A percentile compares a stretch with the other conserved stretches of the same genome.
Evolutionary conservation across 2,888 invertebrate genomes (phyloP).

Genomic region (Ormyrus nitidulus): DNA sequence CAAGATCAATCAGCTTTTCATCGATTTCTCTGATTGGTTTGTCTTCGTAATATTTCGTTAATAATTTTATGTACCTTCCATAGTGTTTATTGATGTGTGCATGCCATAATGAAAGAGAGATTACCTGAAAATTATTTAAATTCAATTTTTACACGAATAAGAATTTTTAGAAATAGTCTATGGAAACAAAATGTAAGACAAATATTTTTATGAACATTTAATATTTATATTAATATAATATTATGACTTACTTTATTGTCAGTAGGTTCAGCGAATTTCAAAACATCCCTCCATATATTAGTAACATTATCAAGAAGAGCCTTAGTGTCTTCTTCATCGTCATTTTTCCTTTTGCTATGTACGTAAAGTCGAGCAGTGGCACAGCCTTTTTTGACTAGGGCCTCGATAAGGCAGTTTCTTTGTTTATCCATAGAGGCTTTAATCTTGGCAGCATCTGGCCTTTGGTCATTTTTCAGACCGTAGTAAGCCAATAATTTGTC

Average conservation of each 20-base stretch:
- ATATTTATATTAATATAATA: background rate
- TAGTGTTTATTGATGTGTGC: constrained; percentile 86
- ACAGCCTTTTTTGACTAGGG: constrained; percentile 85
- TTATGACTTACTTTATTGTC: constrained; percentile 82
- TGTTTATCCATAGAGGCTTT: constrained; percentile 92
- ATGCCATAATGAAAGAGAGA: constrained; percentile 89
- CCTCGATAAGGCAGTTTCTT: constrained; percentile 87
- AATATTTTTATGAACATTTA: background rate
- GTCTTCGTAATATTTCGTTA: constrained; percentile 88
- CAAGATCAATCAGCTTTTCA: constrained; percentile 81
- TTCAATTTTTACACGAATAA: constrained; percentile 37
- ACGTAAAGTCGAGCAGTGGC: constrained; percentile 82
- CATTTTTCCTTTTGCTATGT: constrained; percentile 67
- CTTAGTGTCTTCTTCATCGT: constrained; percentile 69
- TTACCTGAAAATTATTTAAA: constrained; percentile 76
- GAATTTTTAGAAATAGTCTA: constrained; percentile 17
- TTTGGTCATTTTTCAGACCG: constrained; percentile 90
- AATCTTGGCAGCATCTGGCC: constrained; percentile 88
- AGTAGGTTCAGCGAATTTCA: constrained; percentile 87
- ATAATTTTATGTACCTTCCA: constrained; percentile 87
- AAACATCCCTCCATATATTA: constrained; percentile 82
- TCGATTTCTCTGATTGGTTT: constrained; percentile 86
- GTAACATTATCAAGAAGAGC: constrained; percentile 79
- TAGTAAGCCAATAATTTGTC: constrained; percentile 87
- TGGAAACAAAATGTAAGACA: constrained; percentile 46